Percentiles rank a stretch among this genome's conserved stretches.
Conservation (phyloP, 2,113 vertebrate species). For the Anguilla rostrata region DNA sequence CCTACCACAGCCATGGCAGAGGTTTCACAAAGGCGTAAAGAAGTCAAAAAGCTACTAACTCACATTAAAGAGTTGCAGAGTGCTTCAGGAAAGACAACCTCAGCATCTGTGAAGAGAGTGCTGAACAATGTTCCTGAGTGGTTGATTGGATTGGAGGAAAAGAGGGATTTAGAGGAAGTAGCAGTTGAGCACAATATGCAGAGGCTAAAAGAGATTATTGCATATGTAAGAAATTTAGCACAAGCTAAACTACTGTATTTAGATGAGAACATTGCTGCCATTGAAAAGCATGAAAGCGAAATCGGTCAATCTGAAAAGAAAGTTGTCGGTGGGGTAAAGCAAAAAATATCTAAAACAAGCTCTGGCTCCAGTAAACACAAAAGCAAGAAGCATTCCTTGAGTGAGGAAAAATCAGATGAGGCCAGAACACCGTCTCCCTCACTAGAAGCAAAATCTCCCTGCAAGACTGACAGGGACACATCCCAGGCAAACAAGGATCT, state of each 20-base stretch:
- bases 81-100: constrained; percentile 60
- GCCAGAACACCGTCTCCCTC: constrained; percentile 63
- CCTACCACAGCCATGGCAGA: constrained; percentile 58
- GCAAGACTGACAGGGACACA: constrained; percentile 64
- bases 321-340: constrained; percentile 39
- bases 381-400: constrained; percentile 54
- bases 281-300: constrained; percentile 67
- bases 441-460: constrained; percentile 69
- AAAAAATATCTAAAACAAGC: constrained; percentile 66
- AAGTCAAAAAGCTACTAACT: constrained; percentile 71
- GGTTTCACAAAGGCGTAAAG: constrained; percentile 68
- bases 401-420: constrained; percentile 53
- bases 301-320: constrained; percentile 54
- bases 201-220: constrained; percentile 67
- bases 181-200: constrained; percentile 57
- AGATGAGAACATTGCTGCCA: constrained; percentile 61
- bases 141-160: constrained; percentile 68
- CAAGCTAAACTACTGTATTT: constrained; percentile 61
- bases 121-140: constrained; percentile 68
- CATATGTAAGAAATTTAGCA: constrained; percentile 60
- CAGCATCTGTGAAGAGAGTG: constrained; percentile 66
- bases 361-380: constrained; percentile 65
- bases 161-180: constrained; percentile 55
- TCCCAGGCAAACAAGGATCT: constrained; percentile 62
- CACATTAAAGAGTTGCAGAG: constrained; percentile 70